Percentiles rank a stretch among this genome's conserved stretches.
Evolutionary conservation across 2,797 vertebrate genomes (phyloP).

Genomic region (Aeoliscus strigatus): DNA sequence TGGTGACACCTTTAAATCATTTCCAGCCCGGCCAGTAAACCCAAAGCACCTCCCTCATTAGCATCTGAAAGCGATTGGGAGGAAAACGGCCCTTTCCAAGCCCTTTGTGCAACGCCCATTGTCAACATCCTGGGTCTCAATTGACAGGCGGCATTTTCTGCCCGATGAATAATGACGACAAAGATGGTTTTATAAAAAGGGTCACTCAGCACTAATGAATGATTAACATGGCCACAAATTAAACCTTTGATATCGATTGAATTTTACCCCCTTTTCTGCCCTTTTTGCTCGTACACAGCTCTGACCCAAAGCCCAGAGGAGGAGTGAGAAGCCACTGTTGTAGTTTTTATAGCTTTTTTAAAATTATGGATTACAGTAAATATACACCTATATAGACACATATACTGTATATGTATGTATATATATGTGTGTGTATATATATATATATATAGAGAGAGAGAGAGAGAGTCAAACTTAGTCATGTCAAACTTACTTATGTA

Average conservation of each 20-base stretch:
- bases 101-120: slow-evolving; percentile 56
- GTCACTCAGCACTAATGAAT: slow-evolving; percentile 61
- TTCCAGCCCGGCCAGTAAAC: slow-evolving; percentile 77
- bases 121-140: slow-evolving; percentile 57
- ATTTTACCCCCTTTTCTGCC: slow-evolving; percentile 6
- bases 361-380: too few relatives aligned
- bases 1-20: slow-evolving; percentile 77
- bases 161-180: slow-evolving; percentile 67
- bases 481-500: too few relatives aligned
- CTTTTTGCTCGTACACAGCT: slow-evolving; percentile 3
- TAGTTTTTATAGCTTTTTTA: too few relatives aligned
- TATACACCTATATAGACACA: too few relatives aligned
- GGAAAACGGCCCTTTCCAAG: slow-evolving; percentile 45
- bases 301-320: slow-evolving; percentile 23
- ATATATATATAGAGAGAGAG: too few relatives aligned
- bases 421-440: too few relatives aligned
- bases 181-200: slow-evolving; percentile 68
- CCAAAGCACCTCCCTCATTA: slow-evolving; percentile 69
- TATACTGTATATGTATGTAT: too few relatives aligned
- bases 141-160: slow-evolving; percentile 61
- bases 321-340: too few relatives aligned
- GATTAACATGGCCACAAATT: slow-evolving; percentile 45
- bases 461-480: too few relatives aligned
- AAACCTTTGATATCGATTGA: slow-evolving; percentile 26
- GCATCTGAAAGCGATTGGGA: slow-evolving; percentile 68